Percentiles rank a stretch among this genome's conserved stretches.
phyloP scores from a whole-genome alignment of 1,140 invertebrate species.

The Bathynomus jamesi region DNA sequence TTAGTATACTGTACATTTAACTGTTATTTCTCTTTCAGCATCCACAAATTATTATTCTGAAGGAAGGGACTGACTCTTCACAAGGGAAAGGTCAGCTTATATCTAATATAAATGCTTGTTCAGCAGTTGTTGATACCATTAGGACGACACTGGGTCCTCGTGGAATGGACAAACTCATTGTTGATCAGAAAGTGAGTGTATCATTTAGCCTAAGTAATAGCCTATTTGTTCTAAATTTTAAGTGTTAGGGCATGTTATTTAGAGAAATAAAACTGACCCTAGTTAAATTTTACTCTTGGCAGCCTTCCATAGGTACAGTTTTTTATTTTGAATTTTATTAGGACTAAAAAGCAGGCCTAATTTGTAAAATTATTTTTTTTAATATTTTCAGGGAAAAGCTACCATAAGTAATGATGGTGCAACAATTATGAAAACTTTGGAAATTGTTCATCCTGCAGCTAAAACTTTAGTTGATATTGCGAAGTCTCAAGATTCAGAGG shows the following conservation, averaged over 20 bases:
- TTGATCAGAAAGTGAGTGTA: slow-evolving; percentile 55
- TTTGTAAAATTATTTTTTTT: neutral
- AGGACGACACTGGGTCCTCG: slow-evolving; percentile 94
- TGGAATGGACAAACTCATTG: slow-evolving; percentile 99
- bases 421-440: slow-evolving; percentile 94
- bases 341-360: slow-evolving; percentile 11
- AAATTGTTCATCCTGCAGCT: slow-evolving; percentile 96
- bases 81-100: slow-evolving; percentile 94
- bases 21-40: slow-evolving; percentile 57
- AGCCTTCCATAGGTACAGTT: slow-evolving; percentile 14
- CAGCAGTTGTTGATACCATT: slow-evolving; percentile 87
- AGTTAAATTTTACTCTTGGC: neutral
- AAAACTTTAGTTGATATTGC: slow-evolving; percentile 98
- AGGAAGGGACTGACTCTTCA: slow-evolving; percentile 93
- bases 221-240: neutral
- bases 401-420: slow-evolving; percentile 99
- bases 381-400: slow-evolving; percentile 58
- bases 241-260: neutral
- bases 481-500: slow-evolving; percentile 98
- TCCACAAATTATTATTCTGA: slow-evolving; percentile 94
- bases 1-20: no score
- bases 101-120: slow-evolving; percentile 99
- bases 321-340: no score
- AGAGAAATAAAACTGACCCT: neutral
- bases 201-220: neutral